Evolutionary conservation across 1,140 invertebrate species (phyloP), one percentile per base, ranked within the genome.

Genomic region (Caenorhabditis brenneri): DNA sequence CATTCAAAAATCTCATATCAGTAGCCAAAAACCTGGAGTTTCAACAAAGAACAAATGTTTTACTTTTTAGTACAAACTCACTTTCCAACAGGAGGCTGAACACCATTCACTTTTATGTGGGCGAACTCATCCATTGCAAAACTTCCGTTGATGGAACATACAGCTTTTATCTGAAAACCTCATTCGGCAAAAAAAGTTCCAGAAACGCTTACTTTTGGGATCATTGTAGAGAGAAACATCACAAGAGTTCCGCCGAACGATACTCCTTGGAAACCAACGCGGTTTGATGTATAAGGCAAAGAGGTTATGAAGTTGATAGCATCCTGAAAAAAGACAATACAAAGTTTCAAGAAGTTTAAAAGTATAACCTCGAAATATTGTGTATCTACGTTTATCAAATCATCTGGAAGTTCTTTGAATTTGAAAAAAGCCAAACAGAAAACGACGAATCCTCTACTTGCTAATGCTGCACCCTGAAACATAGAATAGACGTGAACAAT

Each of bases 211-310:
- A 65, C 58, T 27, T 83, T 48, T 4, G 82, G 69, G 12, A 69
- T 31, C 33, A 31, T 78, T 10, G 82, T 83, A 15, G 82, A 7
- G n/a, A 83, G 39, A 49, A 58, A 33, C 24, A 74, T 65, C 27
- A 83, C 82, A 29, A 83, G 82, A 10, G 82, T 83, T 2, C 58
- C 82, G 2, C 82, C 82, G n/a, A 83, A 83, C 29, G 82, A 83
- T 0, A 83, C 74, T 33, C 82, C 82, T 46, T 83, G 82, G 31
- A 83, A 74, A 2, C 69, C 82, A n/a, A 83, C 31, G 4, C 49
- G 12, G 15, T 83, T 53, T 2, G 7, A 1, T 5, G 82, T 83
- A 42, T 83, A 83, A 12, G 82, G 69, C 12, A 55, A n/a, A 0
- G 69, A 53, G 5, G 65, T 39, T 0, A 83, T 29, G 29, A 24